Conservation (phyloP, 2,888 invertebrate genomes). For the Ophraella communa region DNA sequence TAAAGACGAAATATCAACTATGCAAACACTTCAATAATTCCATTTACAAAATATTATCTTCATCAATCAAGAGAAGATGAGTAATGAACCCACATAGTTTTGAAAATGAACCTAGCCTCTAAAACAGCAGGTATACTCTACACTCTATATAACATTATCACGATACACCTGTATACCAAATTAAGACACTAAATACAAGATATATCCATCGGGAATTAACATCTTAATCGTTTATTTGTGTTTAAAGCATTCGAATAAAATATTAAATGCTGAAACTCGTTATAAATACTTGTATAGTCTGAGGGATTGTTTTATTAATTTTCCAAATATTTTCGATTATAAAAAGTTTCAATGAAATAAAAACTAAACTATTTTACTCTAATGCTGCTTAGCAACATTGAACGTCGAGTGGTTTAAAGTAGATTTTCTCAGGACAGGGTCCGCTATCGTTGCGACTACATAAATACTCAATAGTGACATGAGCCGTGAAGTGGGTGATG, state of each 20-base stretch:
- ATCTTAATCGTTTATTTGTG: constrained; percentile 25
- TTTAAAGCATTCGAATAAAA: constrained; percentile 23
- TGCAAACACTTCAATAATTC: constrained; percentile 13
- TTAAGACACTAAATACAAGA: constrained; percentile 24
- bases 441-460: no score
- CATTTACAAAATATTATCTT: constrained; percentile 15
- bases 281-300: not conserved
- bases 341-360: no score
- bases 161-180: constrained; percentile 25
- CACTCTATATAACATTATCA: constrained; percentile 17
- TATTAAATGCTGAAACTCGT: constrained; percentile 2
- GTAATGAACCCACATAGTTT: constrained; percentile 18
- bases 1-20: not conserved
- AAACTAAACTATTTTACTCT: no score
- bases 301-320: not conserved
- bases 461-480: no score
- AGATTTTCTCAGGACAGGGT: no score
- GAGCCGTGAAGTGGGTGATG: no score
- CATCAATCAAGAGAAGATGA: constrained; percentile 20
- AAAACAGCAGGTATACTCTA: constrained; percentile 18
- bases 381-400: no score
- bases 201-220: constrained; percentile 24
- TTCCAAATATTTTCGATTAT: no score
- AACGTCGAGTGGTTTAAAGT: no score
- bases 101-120: constrained; percentile 18